Base-by-base conservation (phyloP, 1,140 invertebrate genomes). In the Sweltsa coloradensis region DNA sequence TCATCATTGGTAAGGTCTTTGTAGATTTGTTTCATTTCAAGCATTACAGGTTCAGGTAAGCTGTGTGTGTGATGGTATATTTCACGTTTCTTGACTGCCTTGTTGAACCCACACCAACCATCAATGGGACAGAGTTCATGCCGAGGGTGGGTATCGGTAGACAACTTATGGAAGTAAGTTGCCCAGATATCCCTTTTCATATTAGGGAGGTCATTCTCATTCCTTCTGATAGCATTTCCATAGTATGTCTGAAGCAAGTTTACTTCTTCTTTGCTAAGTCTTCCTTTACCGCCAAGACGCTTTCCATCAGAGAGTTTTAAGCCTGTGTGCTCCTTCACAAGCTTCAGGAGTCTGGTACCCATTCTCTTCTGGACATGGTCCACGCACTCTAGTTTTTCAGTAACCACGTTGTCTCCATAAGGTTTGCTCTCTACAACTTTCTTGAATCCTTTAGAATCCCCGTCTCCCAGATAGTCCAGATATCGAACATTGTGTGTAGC, bases 21-120 rank as follows among this genome's bases (percentile, higher is more conserved):
- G 42, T 47, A 55, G 34, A 42, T 49, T 2, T 27, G 36, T 44
- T 53, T 53, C 5, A 51, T 44, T 13, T 47, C 21, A 29, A 47
- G 44, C 49, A 51, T 51, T 19, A 51, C 22, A 29, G 34, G n/a
- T 11, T 40, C 19, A 23, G 44, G 49, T 16, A 51, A 39, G 24
- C 45, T 40, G 39, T 51, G 21, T 6, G 34, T 26, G 16, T 47
- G 26, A 9, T 42, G 31, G 45, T 50, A 53, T 3, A 13, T 24
- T 34, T 45, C 34, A 23, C 50, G 45, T 29, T 45, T 48, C 29
- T 44, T 45, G 23, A 24, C 25, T 41, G 55, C 57, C 53, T 55
- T 53, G 22, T 55, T 53, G 53, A 54, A 64, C 24, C 51, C 50
- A 41, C 60, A 62, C 57, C 57, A 63, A 4, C 50, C 54, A 31